Base-by-base conservation (phyloP, 2,113 vertebrate species). In the Notiomystis cincta region DNA sequence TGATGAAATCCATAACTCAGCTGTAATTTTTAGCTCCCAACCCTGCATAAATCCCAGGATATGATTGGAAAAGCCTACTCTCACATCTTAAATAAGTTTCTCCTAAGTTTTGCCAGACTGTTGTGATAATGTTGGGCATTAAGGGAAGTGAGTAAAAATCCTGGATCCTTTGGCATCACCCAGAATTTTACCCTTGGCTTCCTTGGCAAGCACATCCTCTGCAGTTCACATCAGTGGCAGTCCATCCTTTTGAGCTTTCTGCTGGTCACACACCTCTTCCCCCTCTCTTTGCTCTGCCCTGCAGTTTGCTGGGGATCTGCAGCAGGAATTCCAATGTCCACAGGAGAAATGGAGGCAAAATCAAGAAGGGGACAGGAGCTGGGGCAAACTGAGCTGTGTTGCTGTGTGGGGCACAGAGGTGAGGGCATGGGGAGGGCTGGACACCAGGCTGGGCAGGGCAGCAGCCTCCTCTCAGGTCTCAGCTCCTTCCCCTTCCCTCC, bases 1-100 rank as follows among this genome's bases (percentile, higher is more conserved):
- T 90, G 87, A 91, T 91, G 60, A 95, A 93, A 96, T 87, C 79
- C 58, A 44, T 90, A 94, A 90, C 71, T 93, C 53, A 12, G 51
- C 48, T 31, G 47, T 83, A 77, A 92, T 56, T 86, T 93, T 92
- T 88, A 92, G 54, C 33, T 94, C 76, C 56, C 48, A 88, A 24
- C 25, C 40, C 58, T 65, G 40, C 51, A 31, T n/a, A 93, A 93
- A 83, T 92, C 67, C 56, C 71, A 65, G 35, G 73, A 58, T 73
- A 69, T 6, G 18, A 70, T 24, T 30, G 7, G 31, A 83, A 82
- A 92, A 91, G 35, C 54, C 42, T 86, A 4, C 37, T 73, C 35
- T 70, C 38, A 30, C n/a, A 82, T 85, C 40, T 92, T 82, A 54
- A 92, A 56, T 72, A 79, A 56, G 33, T 28, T 83, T 73, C 33